Evolutionary conservation across 2,888 invertebrate genomes (phyloP).

Genomic region (Drosophila merina): DNA sequence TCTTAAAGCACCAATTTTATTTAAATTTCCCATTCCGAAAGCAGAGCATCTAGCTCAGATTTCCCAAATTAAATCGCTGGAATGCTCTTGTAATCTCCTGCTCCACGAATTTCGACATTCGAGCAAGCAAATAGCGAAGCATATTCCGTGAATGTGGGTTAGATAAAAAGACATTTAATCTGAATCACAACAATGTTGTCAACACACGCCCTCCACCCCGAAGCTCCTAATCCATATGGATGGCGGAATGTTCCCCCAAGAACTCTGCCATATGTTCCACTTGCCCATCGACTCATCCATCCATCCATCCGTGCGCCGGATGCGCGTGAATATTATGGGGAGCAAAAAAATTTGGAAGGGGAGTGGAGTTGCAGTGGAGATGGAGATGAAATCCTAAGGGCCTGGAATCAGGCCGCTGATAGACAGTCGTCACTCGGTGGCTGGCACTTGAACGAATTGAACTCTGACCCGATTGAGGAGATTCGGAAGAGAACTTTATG

Average conservation of each 20-base stretch:
- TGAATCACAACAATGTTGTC: conserved; percentile 74
- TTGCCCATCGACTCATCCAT: conserved; percentile 1
- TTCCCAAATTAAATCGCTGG: conserved; percentile 40
- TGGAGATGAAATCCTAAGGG: conserved; percentile 10
- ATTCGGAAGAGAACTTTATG: conserved; percentile 36
- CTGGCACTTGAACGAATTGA: conserved; percentile 67
- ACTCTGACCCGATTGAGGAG: conserved; percentile 69
- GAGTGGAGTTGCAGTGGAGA: conserved; percentile 1
- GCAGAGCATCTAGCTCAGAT: conserved; percentile 16
- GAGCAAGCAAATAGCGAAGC: conserved; percentile 40
- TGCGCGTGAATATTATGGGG: conserved; percentile 75
- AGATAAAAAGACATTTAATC: conserved; percentile 77
- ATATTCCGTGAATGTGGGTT: conserved; percentile 69
- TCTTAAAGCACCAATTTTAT: too few relatives aligned
- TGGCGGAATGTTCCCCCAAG: conserved; percentile 56
- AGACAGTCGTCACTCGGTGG: conserved; percentile 62
- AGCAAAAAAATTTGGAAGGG: conserved; percentile 6
- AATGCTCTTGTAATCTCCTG: conserved; percentile 56
- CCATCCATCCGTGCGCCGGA: conserved; percentile 49
- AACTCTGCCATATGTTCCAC: conserved; percentile 64
- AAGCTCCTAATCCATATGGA: neutral
- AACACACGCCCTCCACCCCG: conserved; percentile 25
- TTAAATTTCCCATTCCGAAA: neutral
- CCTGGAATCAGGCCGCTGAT: conserved; percentile 43
- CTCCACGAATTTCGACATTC: conserved; percentile 57